A percentile compares a stretch with the other conserved stretches of the same genome.
Evolutionary conservation across 2,888 invertebrate genomes (phyloP).

Genomic region (Melinopterus prodromus): DNA sequence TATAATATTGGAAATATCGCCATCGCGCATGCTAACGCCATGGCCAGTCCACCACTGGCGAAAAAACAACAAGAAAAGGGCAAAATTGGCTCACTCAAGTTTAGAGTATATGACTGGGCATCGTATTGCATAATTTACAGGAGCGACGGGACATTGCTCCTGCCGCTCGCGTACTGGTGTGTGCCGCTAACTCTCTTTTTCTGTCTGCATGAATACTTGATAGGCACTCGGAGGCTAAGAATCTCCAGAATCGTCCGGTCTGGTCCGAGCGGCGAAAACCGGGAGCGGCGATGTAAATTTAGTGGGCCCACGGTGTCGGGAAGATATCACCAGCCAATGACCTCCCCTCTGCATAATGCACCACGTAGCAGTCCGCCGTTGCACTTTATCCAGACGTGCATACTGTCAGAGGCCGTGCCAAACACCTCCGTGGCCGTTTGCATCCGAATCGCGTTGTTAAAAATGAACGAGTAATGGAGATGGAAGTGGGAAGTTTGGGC

Average conservation of each 20-base stretch:
- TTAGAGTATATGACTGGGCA: not conserved
- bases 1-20: too few relatives aligned
- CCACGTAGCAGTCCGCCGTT: not conserved
- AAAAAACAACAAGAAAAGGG: not conserved
- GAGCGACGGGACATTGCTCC: not conserved
- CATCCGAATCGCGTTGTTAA: not conserved
- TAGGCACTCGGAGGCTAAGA: not conserved
- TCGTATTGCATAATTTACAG: not conserved
- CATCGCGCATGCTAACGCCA: not conserved
- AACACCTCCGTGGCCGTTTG: not conserved
- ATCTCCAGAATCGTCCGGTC: not conserved
- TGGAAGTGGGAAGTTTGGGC: not conserved
- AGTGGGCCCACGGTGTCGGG: conserved; percentile 4
- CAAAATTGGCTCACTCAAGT: not conserved
- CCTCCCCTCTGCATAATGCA: not conserved
- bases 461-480: not conserved
- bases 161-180: not conserved
- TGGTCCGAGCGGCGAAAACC: not conserved
- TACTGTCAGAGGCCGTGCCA: not conserved
- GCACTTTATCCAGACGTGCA: not conserved
- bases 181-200: not conserved
- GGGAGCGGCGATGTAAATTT: not conserved
- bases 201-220: not conserved
- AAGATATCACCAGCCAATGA: not conserved
- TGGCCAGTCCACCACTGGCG: not conserved